These are phyloP conservation scores for Seriola aureovittata DNA, from an alignment of 2,113 vertebrate species.

Conservation along the genomic window DNA sequence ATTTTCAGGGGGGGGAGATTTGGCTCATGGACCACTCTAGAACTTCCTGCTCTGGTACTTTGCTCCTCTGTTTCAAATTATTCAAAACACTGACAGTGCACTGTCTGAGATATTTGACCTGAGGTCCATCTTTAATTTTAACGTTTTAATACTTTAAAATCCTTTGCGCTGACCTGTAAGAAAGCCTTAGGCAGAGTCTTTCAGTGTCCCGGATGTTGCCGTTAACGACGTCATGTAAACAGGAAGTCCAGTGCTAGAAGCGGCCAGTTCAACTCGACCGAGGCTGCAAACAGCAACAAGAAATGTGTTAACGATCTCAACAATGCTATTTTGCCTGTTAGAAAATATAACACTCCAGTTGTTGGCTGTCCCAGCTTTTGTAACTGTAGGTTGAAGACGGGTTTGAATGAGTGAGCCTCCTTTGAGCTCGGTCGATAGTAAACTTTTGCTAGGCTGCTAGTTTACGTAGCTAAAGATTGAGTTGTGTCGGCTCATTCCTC, in stretches of 20 bases:
- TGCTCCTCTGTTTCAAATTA: not conserved
- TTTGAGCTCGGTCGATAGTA: not conserved
- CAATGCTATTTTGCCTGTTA: not conserved
- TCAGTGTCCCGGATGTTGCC: conserved; percentile 60
- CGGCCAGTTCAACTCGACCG: conserved; percentile 71
- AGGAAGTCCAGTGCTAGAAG: conserved; percentile 65
- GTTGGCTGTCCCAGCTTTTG: not conserved
- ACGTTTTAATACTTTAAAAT: not conserved
- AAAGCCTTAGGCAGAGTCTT: not conserved
- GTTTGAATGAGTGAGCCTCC: not conserved
- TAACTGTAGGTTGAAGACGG: not conserved
- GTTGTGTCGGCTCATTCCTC: not conserved
- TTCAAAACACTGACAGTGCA: too few species aligned
- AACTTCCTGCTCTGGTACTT: not conserved
- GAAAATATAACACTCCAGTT: not conserved
- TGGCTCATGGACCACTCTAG: too few species aligned
- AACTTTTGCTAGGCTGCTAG: conserved; percentile 34
- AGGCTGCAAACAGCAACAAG: conserved; percentile 12
- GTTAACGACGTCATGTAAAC: conserved; percentile 60
- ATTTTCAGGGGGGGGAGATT: too few species aligned
- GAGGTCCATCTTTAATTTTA: not conserved
- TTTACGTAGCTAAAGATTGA: not conserved
- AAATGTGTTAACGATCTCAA: not conserved
- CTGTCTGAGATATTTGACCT: not conserved
- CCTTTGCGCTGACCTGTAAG: not conserved